phyloP scores from a whole-genome alignment of 2,888 invertebrate genomes.

The Pediacus dermestoides region DNA sequence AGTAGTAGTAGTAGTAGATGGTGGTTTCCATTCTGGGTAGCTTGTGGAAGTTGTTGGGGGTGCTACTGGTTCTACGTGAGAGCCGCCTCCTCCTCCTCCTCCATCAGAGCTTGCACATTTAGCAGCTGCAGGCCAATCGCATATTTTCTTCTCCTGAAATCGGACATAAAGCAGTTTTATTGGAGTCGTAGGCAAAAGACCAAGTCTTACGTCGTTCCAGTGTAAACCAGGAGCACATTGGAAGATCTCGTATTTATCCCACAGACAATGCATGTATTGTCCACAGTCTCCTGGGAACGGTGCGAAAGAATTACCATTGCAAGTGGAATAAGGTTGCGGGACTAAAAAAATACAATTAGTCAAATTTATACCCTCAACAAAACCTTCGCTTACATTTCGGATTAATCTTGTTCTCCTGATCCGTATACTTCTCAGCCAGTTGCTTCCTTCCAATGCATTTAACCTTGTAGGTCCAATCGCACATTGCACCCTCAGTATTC shows the following conservation, averaged over 20 bases:
- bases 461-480: constrained; percentile 70
- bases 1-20: constrained; percentile 35
- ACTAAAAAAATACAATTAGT: constrained; percentile 16
- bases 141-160: constrained; percentile 58
- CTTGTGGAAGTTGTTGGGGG: constrained; percentile 19
- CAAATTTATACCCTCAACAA: constrained; percentile 15
- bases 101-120: constrained; percentile 50
- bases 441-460: constrained; percentile 53
- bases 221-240: constrained; percentile 70
- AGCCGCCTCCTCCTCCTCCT: constrained; percentile 10
- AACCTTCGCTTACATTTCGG: constrained; percentile 18
- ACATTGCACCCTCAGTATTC: constrained; percentile 62
- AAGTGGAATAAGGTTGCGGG: constrained; percentile 52
- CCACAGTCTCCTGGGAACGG: constrained; percentile 66
- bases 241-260: constrained; percentile 71
- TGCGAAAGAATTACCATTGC: constrained; percentile 64
- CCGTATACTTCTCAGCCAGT: constrained; percentile 29
- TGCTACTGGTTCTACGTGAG: constrained; percentile 11
- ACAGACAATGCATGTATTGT: constrained; percentile 73
- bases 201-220: constrained; percentile 66
- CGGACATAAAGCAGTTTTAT: constrained; percentile 1
- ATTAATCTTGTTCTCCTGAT: constrained; percentile 14
- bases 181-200: background rate
- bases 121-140: constrained; percentile 70
- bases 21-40: constrained; percentile 21